Percentiles rank a stretch among this genome's conserved stretches.
phyloP scores from a whole-genome alignment of 2,888 invertebrate species.

The Xiphydria camelus region DNA sequence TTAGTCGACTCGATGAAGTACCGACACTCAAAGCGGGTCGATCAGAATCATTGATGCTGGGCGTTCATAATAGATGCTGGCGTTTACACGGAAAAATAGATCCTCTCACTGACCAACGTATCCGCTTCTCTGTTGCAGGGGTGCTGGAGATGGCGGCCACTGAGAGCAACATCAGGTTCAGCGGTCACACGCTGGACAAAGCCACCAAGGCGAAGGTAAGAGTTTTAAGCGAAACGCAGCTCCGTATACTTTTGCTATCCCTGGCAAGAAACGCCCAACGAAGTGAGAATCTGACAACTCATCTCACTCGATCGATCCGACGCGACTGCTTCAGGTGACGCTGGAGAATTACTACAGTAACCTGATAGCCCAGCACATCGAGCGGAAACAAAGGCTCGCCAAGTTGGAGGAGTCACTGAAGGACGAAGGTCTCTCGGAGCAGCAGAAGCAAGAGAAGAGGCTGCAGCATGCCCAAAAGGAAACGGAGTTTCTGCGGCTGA shows the following conservation, averaged over 20 bases:
- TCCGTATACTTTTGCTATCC: slow-evolving; percentile 21
- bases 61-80: too few relatives aligned
- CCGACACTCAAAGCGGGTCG: too few relatives aligned
- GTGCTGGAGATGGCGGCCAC: slow-evolving; percentile 84
- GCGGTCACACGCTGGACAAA: slow-evolving; percentile 97
- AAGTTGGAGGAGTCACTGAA: slow-evolving; percentile 95
- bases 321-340: slow-evolving; percentile 68
- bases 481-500: slow-evolving; percentile 95
- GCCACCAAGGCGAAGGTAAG: slow-evolving; percentile 93
- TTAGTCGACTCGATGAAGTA: too few relatives aligned
- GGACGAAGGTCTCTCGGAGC: slow-evolving; percentile 92
- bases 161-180: slow-evolving; percentile 86
- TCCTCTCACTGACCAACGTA: background rate
- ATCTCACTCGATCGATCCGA: too few relatives aligned
- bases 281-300: too few relatives aligned
- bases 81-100: background rate
- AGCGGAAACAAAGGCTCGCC: slow-evolving; percentile 91
- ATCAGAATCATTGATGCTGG: too few relatives aligned
- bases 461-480: slow-evolving; percentile 97
- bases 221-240: background rate
- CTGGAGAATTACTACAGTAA: slow-evolving; percentile 99
- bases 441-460: slow-evolving; percentile 92
- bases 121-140: slow-evolving; percentile 61
- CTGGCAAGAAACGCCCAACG: background rate
- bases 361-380: slow-evolving; percentile 95